Conservation (phyloP, 2,113 vertebrate genomes). For the Heterotis niloticus region DNA sequence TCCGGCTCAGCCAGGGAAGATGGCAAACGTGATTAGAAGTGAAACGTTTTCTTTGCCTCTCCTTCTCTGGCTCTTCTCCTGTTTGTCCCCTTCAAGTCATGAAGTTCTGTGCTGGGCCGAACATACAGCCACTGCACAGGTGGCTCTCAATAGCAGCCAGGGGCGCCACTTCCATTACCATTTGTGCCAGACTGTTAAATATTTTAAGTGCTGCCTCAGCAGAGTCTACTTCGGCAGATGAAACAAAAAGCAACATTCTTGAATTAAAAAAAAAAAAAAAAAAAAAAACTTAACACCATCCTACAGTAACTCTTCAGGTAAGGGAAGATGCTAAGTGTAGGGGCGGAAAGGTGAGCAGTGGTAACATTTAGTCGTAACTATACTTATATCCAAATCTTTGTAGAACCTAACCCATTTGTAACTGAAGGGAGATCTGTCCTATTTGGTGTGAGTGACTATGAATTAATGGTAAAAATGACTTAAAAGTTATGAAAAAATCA, state of each 20-base stretch:
- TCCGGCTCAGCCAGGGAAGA: constrained; percentile 15
- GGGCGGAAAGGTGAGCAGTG: too few relatives aligned
- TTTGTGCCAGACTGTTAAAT: constrained; percentile 19
- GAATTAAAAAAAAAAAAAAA: not conserved
- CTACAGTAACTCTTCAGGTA: not conserved
- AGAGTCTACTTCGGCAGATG: not conserved
- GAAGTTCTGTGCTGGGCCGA: not conserved
- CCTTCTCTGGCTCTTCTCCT: not conserved
- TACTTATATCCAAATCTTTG: too few relatives aligned
- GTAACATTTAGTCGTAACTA: too few relatives aligned
- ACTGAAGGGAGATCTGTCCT: too few relatives aligned
- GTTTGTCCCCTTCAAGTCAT: not conserved
- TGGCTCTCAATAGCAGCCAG: not conserved
- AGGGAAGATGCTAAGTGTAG: too few relatives aligned
- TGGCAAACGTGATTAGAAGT: constrained; percentile 22
- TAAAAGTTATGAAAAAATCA: too few relatives aligned
- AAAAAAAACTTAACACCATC: too few relatives aligned
- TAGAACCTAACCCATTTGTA: too few relatives aligned
- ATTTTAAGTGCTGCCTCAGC: constrained; percentile 10
- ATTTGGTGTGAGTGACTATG: too few relatives aligned
- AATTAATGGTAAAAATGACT: too few relatives aligned
- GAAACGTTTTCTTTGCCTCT: constrained; percentile 6
- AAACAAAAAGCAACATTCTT: not conserved
- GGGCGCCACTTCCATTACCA: constrained; percentile 4
- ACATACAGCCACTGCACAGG: not conserved